Evolutionary conservation across 2,113 vertebrate species (phyloP).

Genomic region (Noctilio leporinus): DNA sequence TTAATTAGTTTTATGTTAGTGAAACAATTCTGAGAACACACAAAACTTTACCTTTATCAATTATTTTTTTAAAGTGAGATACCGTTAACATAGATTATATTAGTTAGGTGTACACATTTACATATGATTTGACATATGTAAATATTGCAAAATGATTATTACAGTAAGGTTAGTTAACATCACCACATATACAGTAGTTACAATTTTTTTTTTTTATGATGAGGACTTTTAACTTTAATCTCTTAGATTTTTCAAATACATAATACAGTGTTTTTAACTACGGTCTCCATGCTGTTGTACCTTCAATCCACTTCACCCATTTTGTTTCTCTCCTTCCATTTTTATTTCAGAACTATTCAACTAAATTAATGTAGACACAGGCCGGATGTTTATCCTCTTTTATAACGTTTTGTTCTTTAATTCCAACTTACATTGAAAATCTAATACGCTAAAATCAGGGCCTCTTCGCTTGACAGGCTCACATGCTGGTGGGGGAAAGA

Average conservation of each 20-base stretch:
- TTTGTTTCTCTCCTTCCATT: not conserved
- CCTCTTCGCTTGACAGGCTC: not conserved
- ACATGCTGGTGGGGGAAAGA: not conserved
- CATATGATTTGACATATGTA: not conserved
- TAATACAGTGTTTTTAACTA: not conserved
- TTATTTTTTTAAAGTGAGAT: not conserved
- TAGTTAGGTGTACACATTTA: not conserved
- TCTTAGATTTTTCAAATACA: not conserved
- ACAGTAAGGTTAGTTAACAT: not conserved
- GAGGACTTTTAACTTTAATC: not conserved
- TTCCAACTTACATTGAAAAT: not conserved
- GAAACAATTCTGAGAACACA: slow-evolving; percentile 56
- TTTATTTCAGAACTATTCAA: not conserved
- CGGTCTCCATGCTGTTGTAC: not conserved
- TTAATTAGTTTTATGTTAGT: slow-evolving; percentile 46
- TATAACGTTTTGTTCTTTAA: not conserved
- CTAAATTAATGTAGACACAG: not conserved
- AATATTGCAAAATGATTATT: not conserved
- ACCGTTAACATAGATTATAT: not conserved
- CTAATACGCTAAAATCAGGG: not conserved
- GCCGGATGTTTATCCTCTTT: not conserved
- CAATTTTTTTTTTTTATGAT: not conserved
- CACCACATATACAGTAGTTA: not conserved
- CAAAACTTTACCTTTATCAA: slow-evolving; percentile 19
- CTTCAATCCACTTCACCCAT: not conserved